Percentiles rank a stretch among this genome's conserved stretches.
phyloP scores from a whole-genome alignment of 2,113 vertebrate species.

The Tachysurus vachellii region DNA sequence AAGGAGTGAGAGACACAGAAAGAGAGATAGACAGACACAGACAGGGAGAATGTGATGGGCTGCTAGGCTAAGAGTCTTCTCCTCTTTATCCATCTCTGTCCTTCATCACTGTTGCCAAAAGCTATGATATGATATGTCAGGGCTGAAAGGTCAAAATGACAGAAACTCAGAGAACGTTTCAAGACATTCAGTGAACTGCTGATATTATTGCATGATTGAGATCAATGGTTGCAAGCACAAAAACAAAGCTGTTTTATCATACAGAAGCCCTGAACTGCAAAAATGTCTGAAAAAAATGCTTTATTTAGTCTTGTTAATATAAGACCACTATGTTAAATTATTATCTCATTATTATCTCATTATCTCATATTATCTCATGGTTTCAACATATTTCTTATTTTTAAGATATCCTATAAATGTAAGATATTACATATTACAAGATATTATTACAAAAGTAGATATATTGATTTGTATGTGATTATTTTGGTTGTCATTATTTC shows the following conservation, averaged over 20 bases:
- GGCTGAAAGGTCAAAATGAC: slow-evolving; percentile 19
- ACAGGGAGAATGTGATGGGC: slow-evolving; percentile 32
- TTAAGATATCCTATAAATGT: not conserved
- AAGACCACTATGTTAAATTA: not conserved
- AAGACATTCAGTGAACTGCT: not conserved
- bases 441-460: no score
- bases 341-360: not conserved
- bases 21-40: slow-evolving; percentile 16
- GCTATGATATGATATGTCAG: slow-evolving; percentile 50
- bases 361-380: not conserved
- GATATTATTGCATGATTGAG: not conserved
- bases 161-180: not conserved
- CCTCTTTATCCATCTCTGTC: slow-evolving; percentile 55
- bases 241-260: not conserved
- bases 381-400: not conserved
- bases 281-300: not conserved
- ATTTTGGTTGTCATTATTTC: not conserved
- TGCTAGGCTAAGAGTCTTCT: slow-evolving; percentile 33
- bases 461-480: not conserved
- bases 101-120: slow-evolving; percentile 58
- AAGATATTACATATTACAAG: no score
- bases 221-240: not conserved
- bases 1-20: not conserved
- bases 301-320: not conserved
- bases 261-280: not conserved